Conservation (phyloP, 2,797 vertebrate genomes). For the Anas capensis region DNA sequence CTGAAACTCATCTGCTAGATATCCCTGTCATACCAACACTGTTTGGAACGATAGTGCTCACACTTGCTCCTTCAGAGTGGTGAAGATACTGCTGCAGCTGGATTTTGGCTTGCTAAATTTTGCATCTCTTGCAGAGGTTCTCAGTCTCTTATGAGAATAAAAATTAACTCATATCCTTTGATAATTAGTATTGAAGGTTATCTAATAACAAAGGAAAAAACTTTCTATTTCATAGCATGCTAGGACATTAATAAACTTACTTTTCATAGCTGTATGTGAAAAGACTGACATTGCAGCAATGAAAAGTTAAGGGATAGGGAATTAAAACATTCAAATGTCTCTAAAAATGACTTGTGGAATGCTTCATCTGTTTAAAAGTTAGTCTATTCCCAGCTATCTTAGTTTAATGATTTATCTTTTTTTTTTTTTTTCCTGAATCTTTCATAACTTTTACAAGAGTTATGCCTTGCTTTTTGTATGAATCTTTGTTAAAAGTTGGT, state of each 20-base stretch:
- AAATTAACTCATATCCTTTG: neutral
- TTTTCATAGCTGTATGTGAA: neutral
- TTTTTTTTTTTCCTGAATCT: neutral
- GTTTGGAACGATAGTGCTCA: neutral
- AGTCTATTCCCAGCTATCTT: neutral
- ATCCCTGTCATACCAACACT: neutral
- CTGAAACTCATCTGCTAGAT: neutral
- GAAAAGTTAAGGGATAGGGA: neutral
- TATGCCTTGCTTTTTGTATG: neutral
- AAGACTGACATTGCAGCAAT: neutral
- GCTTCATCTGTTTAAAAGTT: neutral
- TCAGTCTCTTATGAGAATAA: neutral
- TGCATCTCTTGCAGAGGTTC: neutral
- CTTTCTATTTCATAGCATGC: neutral
- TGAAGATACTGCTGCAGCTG: neutral
- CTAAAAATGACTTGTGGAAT: neutral
- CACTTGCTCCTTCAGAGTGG: fast-evolving
- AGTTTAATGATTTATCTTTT: neutral
- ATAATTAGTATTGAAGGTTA: neutral
- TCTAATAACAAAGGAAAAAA: neutral
- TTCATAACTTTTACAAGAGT: neutral
- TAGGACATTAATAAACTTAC: neutral
- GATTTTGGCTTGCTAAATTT: neutral
- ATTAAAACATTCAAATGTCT: neutral
- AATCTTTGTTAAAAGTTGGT: neutral